A percentile compares a stretch with the other conserved stretches of the same genome.
Evolutionary conservation across 2,113 vertebrate genomes (phyloP).

Genomic region (Phaethon lepturus): DNA sequence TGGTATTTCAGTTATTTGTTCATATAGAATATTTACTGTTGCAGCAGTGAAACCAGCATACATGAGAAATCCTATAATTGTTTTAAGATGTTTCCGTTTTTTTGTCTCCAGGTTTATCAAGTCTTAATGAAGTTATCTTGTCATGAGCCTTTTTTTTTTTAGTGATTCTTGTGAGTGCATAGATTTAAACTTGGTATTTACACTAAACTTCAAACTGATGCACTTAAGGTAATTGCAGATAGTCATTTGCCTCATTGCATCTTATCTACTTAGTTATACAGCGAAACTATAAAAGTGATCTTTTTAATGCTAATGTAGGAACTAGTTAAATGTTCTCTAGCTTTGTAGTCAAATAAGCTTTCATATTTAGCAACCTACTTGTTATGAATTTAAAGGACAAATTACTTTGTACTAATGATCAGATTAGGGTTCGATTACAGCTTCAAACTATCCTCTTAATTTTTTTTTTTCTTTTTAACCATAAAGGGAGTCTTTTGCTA

Average conservation of each 20-base stretch:
- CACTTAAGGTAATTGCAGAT: conserved; percentile 70
- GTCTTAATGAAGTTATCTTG: neutral
- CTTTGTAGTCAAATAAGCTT: conserved; percentile 64
- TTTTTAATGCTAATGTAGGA: conserved; percentile 60
- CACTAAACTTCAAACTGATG: conserved; percentile 59
- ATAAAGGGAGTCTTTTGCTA: conserved; percentile 18
- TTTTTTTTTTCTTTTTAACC: neutral
- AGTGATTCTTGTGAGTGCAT: neutral
- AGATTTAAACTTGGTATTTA: conserved; percentile 66
- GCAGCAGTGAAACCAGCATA: neutral
- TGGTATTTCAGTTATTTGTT: neutral
- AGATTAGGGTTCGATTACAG: conserved; percentile 25
- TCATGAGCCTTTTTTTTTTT: neutral
- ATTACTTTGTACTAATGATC: conserved; percentile 34
- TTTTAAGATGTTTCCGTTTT: neutral
- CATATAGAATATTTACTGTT: neutral
- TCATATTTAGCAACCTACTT: conserved; percentile 48
- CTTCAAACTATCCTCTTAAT: neutral
- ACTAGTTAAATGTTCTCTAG: conserved; percentile 52
- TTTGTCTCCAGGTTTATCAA: neutral
- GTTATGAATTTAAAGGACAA: conserved; percentile 50
- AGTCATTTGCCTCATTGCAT: conserved; percentile 69
- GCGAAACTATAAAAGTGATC: conserved; percentile 64
- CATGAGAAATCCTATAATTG: neutral
- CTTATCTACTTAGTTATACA: conserved; percentile 60